Evolutionary conservation across 2,113 vertebrate species (phyloP).

Genomic region (Otis tarda): DNA sequence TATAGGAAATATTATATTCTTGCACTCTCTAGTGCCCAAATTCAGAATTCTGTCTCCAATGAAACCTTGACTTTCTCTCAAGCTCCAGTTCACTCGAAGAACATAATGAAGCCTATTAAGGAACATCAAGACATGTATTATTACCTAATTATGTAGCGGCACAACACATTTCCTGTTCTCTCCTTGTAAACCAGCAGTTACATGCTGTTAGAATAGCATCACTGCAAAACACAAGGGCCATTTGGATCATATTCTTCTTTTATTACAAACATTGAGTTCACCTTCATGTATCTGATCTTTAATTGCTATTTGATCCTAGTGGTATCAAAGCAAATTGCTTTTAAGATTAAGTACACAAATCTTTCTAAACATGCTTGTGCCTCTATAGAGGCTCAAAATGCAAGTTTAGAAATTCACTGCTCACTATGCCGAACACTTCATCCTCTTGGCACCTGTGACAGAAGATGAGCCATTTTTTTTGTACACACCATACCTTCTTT

Average conservation of each 20-base stretch:
- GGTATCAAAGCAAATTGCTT: neutral
- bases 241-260: neutral
- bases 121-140: slow-evolving; percentile 37
- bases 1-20: neutral
- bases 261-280: neutral
- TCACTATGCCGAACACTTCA: neutral
- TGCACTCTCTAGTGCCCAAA: slow-evolving; percentile 19
- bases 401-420: neutral
- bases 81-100: slow-evolving; percentile 7
- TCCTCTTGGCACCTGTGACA: neutral
- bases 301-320: neutral
- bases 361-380: neutral
- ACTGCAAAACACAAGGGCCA: neutral
- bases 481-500: neutral
- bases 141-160: slow-evolving; percentile 23
- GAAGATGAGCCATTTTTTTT: neutral
- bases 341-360: neutral
- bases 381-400: neutral
- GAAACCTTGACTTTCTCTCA: slow-evolving; percentile 30
- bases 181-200: slow-evolving; percentile 4
- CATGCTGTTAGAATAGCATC: neutral
- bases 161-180: slow-evolving; percentile 36
- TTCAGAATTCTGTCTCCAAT: neutral
- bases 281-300: neutral
- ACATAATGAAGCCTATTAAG: slow-evolving; percentile 28